Evolutionary conservation across 1,140 invertebrate genomes (phyloP), one percentile per base, ranked within the genome.

Genomic region (Aricia agestis): DNA sequence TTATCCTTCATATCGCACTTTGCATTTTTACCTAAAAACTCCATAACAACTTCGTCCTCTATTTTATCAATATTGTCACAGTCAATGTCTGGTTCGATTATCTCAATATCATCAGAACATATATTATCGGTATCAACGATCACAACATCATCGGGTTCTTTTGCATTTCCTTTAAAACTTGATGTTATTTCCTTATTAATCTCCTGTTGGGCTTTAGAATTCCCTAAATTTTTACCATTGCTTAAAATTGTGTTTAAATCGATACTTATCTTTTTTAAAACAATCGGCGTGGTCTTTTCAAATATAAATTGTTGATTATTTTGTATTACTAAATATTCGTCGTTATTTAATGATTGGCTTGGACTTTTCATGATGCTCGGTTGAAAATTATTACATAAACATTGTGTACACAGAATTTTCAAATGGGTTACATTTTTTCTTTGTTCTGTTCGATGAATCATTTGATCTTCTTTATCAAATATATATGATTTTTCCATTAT

Each of bases 251-350:
- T 74, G 42, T 76, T 76, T 6, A 19, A 68, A 15, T 74, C 69
- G 13, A 69, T 45, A 66, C 67, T 70, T 67, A 76, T 68, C 70
- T 18, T 74, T 31, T 78, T 81, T 11, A 79, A 70, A 59, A 75
- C 69, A 1, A 81, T 73, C 1, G 72, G 63, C 36, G 84, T 85
- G 4, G 79, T 78, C 59, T 90, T 89, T 67, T 89, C 81, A 67
- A 86, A 89, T 59, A 90, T 89, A 66, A 86, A 90, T 65, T 91
- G 89, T 19, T 90, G 89, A 58, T 91, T 91, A 65, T 91, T 90
- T 72, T 79, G 83, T 15, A 91, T 91, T 0, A 91, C 86, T n/a
- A 91, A 81, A 74, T 79, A 91, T 69, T 91, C 87, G 52, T 91
- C 85, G 2, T 82, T 74, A 71, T 82, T 82, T 42, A 91, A 70